A percentile compares a stretch with the other conserved stretches of the same genome.
Evolutionary conservation across 2,888 invertebrate genomes (phyloP).

Genomic region (Eumacrocentrus americanus): DNA sequence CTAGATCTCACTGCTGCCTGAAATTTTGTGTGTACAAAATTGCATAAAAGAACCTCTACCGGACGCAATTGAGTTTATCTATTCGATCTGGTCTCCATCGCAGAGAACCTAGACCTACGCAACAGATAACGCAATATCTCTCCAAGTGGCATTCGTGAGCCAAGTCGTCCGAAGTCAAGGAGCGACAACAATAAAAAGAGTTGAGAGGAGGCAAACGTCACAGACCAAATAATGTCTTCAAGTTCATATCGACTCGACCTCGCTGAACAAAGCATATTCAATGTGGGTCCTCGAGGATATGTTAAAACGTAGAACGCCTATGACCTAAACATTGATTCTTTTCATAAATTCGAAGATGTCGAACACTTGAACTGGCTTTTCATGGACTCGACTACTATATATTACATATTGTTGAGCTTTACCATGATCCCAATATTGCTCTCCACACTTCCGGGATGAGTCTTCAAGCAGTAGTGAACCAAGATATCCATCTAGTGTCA

Average conservation of each 20-base stretch:
- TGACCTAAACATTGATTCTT: constrained; percentile 51
- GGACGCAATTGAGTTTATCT: constrained; percentile 30
- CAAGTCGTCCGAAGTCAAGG: no score
- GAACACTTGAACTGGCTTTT: no score
- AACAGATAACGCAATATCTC: constrained; percentile 41
- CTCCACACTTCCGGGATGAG: no score
- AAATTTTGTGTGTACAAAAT: no score
- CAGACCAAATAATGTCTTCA: constrained; percentile 21
- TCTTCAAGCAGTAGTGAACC: no score
- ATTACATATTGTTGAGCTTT: no score
- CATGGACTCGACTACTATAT: no score
- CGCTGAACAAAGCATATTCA: constrained; percentile 48
- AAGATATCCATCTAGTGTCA: no score
- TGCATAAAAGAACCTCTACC: neutral
- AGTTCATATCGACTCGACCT: constrained; percentile 44
- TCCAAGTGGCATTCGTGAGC: neutral
- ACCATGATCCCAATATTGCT: no score
- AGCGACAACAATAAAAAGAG: constrained; percentile 1
- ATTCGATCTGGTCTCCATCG: constrained; percentile 37
- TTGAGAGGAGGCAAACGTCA: constrained; percentile 1
- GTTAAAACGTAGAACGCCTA: constrained; percentile 39
- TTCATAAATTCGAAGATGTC: constrained; percentile 30
- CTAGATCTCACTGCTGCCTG: no score
- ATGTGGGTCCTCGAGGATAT: constrained; percentile 41
- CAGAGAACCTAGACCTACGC: constrained; percentile 47